Conservation (phyloP, 92 coral and sea anemone genomes). For the Parazoanthus darwini region DNA sequence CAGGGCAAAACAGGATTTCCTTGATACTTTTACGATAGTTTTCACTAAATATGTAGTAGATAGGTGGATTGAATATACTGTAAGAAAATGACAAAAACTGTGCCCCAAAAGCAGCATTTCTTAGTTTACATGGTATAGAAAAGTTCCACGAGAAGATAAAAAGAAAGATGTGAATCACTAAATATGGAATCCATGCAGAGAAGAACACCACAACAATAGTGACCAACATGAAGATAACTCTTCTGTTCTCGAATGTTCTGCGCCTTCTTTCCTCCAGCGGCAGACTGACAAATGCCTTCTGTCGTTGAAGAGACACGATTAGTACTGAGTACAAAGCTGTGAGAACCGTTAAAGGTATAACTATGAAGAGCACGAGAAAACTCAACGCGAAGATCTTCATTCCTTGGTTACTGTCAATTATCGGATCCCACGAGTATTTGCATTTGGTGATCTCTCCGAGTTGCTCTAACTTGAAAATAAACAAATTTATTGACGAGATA, state of each 20-base stretch:
- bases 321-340: constrained; percentile 5
- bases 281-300: background rate
- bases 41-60: constrained; percentile 10
- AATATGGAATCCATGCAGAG: constrained; percentile 12
- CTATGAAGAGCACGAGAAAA: constrained; percentile 7
- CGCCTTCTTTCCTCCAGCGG: background rate
- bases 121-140: background rate
- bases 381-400: constrained; percentile 8
- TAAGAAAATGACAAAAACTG: background rate
- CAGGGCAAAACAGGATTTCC: background rate
- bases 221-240: constrained; percentile 8
- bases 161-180: constrained; percentile 6
- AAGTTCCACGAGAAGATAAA: constrained; percentile 4
- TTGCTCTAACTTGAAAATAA: constrained; percentile 7
- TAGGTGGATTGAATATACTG: background rate
- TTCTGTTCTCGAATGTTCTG: constrained; percentile 9
- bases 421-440: constrained; percentile 9
- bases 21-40: background rate
- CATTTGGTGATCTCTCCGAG: background rate
- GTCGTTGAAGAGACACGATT: background rate
- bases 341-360: background rate
- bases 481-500: constrained; percentile 2
- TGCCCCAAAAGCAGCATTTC: background rate
- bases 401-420: background rate
- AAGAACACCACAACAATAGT: constrained; percentile 11